Percentiles rank a stretch among this genome's conserved stretches.
Evolutionary conservation across 2,888 invertebrate genomes (phyloP).

Genomic region (Cepaea hortensis): DNA sequence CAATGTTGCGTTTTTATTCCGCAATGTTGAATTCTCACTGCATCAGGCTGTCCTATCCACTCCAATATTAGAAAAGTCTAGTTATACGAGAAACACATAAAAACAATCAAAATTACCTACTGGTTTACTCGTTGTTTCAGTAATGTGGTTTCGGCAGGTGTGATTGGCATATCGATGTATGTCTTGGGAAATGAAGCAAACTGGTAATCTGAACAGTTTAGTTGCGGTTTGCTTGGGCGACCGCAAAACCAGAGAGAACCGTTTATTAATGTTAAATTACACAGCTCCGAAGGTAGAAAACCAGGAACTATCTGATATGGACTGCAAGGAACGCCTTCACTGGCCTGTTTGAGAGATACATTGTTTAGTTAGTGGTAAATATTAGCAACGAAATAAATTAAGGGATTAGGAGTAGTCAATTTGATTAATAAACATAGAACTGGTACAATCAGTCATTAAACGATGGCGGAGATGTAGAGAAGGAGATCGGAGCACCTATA

Average conservation of each 20-base stretch:
- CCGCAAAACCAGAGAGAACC: constrained; percentile 12
- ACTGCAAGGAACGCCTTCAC: background rate
- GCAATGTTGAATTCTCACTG: no score
- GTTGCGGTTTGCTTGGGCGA: background rate
- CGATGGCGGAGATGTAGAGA: no score
- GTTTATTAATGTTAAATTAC: constrained; percentile 5
- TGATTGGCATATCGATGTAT: background rate
- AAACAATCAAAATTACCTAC: background rate
- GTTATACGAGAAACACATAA: no score
- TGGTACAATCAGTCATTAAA: no score
- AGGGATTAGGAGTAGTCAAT: no score
- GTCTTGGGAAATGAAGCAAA: background rate
- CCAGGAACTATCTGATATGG: background rate
- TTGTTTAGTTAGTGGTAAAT: no score
- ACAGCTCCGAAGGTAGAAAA: background rate
- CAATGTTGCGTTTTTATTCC: no score
- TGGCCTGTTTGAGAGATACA: background rate
- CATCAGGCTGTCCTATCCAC: no score
- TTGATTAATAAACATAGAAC: no score
- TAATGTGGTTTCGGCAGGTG: background rate
- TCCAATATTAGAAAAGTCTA: no score
- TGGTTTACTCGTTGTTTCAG: background rate
- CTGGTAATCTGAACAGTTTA: background rate
- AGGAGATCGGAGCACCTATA: no score
- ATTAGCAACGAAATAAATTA: no score